Evolutionary conservation across 2,797 vertebrate genomes (phyloP).

Genomic region (Dendrocincla fuliginosa): DNA sequence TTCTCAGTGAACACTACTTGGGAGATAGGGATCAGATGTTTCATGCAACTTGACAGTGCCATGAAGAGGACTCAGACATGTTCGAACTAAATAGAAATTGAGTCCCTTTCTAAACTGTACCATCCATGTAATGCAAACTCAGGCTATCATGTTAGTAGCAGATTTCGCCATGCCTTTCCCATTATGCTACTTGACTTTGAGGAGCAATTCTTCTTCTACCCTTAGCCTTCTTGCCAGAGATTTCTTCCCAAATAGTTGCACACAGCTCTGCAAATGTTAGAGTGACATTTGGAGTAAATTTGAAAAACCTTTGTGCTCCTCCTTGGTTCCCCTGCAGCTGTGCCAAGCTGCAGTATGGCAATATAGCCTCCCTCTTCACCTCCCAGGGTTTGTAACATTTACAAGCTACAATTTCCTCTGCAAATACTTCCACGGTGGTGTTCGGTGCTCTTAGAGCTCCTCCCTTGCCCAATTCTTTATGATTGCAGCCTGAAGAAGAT

Average conservation of each 20-base stretch:
- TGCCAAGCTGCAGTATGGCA: slow-evolving; percentile 27
- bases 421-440: slow-evolving; percentile 70
- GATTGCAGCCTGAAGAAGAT: neutral
- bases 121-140: neutral
- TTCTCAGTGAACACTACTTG: neutral
- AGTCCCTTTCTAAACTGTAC: neutral
- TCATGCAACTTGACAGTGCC: neutral
- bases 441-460: neutral
- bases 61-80: neutral
- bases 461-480: neutral
- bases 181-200: neutral
- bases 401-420: slow-evolving; percentile 72
- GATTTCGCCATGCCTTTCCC: neutral
- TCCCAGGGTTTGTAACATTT: slow-evolving; percentile 79
- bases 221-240: slow-evolving; percentile 44
- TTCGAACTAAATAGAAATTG: neutral
- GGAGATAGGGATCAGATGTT: neutral
- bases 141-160: neutral
- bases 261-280: slow-evolving; percentile 78
- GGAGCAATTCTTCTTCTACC: slow-evolving; percentile 46
- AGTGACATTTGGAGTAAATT: slow-evolving; percentile 77
- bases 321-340: slow-evolving; percentile 23
- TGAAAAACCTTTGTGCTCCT: neutral
- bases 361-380: neutral
- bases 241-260: slow-evolving; percentile 61